Percentiles rank a stretch among this genome's conserved stretches.
Evolutionary conservation across 2,797 vertebrate genomes (phyloP).

Genomic region (Australoheros facetus): DNA sequence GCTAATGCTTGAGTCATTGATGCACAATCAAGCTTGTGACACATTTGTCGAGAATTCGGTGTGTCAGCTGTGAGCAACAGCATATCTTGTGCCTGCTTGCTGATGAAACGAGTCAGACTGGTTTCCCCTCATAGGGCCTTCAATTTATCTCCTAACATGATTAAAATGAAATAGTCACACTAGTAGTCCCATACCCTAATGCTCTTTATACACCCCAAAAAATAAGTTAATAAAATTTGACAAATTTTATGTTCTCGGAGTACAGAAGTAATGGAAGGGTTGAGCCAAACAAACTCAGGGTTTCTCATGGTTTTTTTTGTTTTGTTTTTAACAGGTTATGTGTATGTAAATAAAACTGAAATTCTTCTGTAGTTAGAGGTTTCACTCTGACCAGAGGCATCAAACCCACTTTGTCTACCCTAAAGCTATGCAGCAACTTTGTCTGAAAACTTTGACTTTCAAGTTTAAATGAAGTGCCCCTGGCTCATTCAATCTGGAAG

Average conservation of each 20-base stretch:
- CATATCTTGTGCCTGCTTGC: conserved; percentile 5
- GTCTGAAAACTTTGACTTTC: neutral
- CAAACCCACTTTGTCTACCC: neutral
- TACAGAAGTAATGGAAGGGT: too few species aligned
- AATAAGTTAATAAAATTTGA: neutral
- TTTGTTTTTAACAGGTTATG: neutral
- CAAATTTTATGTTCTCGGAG: too few species aligned
- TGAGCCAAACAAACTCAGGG: too few species aligned
- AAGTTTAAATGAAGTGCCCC: conserved; percentile 22
- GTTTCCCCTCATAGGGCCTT: conserved; percentile 30
- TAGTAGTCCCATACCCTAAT: neutral
- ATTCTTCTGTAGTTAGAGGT: neutral
- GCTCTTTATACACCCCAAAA: neutral
- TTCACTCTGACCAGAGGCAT: neutral
- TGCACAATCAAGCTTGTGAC: conserved; percentile 17
- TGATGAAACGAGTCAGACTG: conserved; percentile 37
- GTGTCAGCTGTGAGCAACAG: conserved; percentile 27
- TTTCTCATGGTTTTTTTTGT: too few species aligned
- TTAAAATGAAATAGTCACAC: neutral
- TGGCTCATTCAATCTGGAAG: conserved; percentile 20
- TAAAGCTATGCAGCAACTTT: neutral
- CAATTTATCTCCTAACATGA: conserved; percentile 22
- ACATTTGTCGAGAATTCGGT: conserved; percentile 16
- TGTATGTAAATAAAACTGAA: neutral
- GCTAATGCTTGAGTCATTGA: conserved; percentile 33